These are phyloP conservation scores for Apamea epomidion DNA, from an alignment of 2,888 invertebrate species.

Conservation along the genomic window DNA sequence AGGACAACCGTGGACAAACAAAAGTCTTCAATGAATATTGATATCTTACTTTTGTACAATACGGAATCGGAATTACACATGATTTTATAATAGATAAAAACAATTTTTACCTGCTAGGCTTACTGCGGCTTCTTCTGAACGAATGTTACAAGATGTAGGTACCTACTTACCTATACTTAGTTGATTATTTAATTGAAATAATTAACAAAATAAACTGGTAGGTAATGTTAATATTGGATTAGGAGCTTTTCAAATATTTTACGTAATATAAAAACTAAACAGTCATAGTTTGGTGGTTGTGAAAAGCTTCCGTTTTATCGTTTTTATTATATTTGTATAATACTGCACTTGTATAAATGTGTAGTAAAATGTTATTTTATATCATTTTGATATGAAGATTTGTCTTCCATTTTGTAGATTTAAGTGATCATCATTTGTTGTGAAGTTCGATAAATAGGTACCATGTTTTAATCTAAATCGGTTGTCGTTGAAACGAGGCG, in stretches of 20 bases:
- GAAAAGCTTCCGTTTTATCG: conserved; percentile 40
- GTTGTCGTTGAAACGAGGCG: conserved; percentile 28
- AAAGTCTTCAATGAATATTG: background rate
- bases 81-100: background rate
- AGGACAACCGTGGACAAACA: background rate
- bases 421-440: conserved; percentile 70
- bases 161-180: background rate
- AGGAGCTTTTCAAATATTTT: background rate
- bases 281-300: conserved; percentile 60
- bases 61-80: background rate
- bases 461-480: conserved; percentile 30
- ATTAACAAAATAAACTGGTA: background rate
- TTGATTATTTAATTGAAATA: background rate
- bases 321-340: conserved; percentile 35
- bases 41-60: background rate
- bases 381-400: conserved; percentile 71
- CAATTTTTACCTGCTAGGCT: background rate
- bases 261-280: background rate
- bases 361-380: conserved; percentile 56
- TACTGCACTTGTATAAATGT: conserved; percentile 52
- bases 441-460: conserved; percentile 27
- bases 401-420: conserved; percentile 78
- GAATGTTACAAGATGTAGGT: background rate
- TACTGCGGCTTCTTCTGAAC: background rate
- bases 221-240: background rate